Base-by-base conservation (phyloP, 2,888 invertebrate species). In the Aelia acuminata region DNA sequence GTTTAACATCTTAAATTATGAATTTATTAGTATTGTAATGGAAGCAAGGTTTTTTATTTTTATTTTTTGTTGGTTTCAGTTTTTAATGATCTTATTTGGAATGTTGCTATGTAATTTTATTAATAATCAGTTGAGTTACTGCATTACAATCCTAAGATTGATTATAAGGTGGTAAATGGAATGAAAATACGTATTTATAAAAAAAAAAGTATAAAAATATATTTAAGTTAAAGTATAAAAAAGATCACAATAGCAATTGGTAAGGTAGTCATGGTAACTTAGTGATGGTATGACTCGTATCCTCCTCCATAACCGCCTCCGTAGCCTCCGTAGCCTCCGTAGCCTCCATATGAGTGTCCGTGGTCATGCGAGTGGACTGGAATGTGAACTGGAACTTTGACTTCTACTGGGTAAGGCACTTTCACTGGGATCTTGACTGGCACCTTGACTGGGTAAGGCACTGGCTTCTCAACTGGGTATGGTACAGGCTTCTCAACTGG, bases 371-470 rank as follows among this genome's bases (percentile, higher is more conserved):
- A 90, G 88, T 90, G 90, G 91, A 95, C 94, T 0, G 96, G 92
- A 63, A 96, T 94, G 90, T 95, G 95, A 53, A 96, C 95, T 90
- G 95, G 95, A 92, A 95, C 94, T 93, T 94, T 91, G 35, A 91
- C 90, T 91, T 95, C 95, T 0, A 95, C 95, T 22, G 95, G 94
- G 91, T 94, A 94, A 0, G 95, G 95, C 63, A 95, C 93, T 57
- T 94, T 93, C 0, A 95, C 95, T 35, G 96, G 95, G 57, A 91
- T 91, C 70, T 91, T 91, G 85, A 96, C 95, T 89, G 93, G 95
- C 85, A 96, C 95, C 93, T 96, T 95, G 26, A 96, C 95, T 91
- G 91, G 91, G 92, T 94, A 94, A 53, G 95, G 96, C 48, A 91
- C 91, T 85, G 90, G 90, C 87, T 91, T 91, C 87, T 91, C 91